A percentile compares a stretch with the other conserved stretches of the same genome.
Evolutionary conservation across 2,888 invertebrate species (phyloP).

Genomic region (Euzetes globulus): DNA sequence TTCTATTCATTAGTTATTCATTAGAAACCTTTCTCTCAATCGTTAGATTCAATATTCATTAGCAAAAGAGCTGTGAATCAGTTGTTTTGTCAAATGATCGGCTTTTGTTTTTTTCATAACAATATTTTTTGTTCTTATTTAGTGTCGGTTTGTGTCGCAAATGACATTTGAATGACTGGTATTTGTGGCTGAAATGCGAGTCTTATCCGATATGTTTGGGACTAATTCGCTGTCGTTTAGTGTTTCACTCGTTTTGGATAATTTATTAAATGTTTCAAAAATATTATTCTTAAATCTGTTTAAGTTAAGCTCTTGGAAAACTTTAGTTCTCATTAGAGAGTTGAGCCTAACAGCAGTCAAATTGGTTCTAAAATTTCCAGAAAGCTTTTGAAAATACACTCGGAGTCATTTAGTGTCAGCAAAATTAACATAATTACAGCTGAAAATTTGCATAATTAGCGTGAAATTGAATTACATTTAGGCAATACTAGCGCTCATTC

Average conservation of each 20-base stretch:
- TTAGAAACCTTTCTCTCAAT: neutral
- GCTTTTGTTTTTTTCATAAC: neutral
- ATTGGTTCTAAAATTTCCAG: neutral
- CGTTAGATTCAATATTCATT: neutral
- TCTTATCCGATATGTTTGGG: neutral
- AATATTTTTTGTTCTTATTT: neutral
- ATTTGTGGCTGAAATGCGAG: neutral
- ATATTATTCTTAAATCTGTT: neutral
- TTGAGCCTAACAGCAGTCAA: neutral
- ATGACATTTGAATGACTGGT: neutral
- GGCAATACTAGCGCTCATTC: neutral
- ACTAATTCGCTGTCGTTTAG: neutral
- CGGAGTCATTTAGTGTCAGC: neutral
- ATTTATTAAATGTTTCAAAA: conserved; percentile 6
- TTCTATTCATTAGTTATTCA: neutral
- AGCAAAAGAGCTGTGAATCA: neutral
- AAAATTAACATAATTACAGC: conserved; percentile 2
- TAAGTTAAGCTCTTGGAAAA: neutral
- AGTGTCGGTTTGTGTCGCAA: neutral
- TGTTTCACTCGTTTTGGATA: conserved; percentile 4
- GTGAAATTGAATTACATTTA: conserved; percentile 10
- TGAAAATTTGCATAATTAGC: conserved; percentile 2
- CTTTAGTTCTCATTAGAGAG: neutral
- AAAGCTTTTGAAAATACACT: neutral
- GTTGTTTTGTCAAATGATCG: neutral